A percentile compares a stretch with the other conserved stretches of the same genome.
Evolutionary conservation across 2,888 invertebrate genomes (phyloP).

Genomic region (Eupithecia exiguata): DNA sequence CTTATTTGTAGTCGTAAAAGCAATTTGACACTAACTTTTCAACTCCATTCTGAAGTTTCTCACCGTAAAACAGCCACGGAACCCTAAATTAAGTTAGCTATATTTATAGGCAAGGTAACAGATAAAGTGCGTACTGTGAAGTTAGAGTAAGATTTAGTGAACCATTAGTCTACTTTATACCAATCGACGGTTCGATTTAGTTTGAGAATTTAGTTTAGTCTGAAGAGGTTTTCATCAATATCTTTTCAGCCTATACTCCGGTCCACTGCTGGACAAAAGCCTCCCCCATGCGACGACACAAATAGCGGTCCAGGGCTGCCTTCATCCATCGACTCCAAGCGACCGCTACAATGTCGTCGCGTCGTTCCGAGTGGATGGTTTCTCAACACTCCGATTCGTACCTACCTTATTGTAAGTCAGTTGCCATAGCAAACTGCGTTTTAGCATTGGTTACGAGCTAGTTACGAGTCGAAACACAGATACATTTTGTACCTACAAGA

Average conservation of each 20-base stretch:
- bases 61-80: conserved; percentile 47
- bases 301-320: background rate
- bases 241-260: background rate
- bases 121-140: conserved; percentile 48
- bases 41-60: conserved; percentile 48
- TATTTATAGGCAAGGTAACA: conserved; percentile 55
- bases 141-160: conserved; percentile 27
- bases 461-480: too few species aligned
- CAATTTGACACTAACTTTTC: conserved; percentile 28
- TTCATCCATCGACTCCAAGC: background rate
- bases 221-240: background rate
- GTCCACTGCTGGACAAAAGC: background rate
- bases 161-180: conserved; percentile 28
- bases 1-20: conserved; percentile 20
- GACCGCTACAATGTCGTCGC: background rate
- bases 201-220: background rate
- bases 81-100: conserved; percentile 56
- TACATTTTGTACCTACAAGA: too few species aligned
- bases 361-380: background rate
- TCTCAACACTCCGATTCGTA: background rate
- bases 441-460: too few species aligned
- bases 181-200: conserved; percentile 22
- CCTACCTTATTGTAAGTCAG: too few species aligned
- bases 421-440: too few species aligned
- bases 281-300: background rate